Evolutionary conservation across 2,797 vertebrate genomes (phyloP).

Genomic region (Ficedula albicollis): DNA sequence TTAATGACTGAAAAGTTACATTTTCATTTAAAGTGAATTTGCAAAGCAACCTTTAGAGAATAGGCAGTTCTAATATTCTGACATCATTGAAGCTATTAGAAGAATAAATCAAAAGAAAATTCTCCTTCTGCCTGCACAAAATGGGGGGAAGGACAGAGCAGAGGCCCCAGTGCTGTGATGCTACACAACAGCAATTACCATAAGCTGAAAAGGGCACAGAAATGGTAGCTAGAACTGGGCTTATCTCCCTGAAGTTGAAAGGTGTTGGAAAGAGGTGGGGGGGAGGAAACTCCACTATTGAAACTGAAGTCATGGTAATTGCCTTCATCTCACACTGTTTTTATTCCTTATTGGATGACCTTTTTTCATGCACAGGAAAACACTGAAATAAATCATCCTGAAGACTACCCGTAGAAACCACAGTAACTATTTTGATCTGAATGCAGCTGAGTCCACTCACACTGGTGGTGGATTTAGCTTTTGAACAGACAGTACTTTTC

Average conservation of each 20-base stretch:
- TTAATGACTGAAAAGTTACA: slow-evolving; percentile 17
- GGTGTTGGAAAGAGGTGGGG: background rate
- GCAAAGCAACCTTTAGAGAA: slow-evolving; percentile 37
- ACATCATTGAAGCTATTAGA: background rate
- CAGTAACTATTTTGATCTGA: background rate
- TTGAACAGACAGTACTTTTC: background rate
- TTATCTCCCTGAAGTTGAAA: background rate
- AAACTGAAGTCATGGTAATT: background rate
- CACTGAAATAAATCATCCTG: background rate
- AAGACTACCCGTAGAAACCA: background rate
- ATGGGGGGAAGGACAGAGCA: background rate
- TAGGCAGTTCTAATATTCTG: slow-evolving; percentile 13
- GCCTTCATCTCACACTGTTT: background rate
- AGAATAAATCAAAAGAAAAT: slow-evolving; percentile 29
- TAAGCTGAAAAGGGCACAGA: background rate
- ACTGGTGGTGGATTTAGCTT: background rate
- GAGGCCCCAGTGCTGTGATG: background rate
- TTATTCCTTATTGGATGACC: background rate
- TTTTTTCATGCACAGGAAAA: background rate
- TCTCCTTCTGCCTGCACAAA: background rate
- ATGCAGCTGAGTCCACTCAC: background rate
- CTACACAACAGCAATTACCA: background rate
- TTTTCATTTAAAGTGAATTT: slow-evolving; percentile 53
- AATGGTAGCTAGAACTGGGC: background rate
- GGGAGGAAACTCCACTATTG: accelerated